Percentiles rank a stretch among this genome's conserved stretches.
Evolutionary conservation across 2,888 invertebrate species (phyloP).

Genomic region (Strigamia crassipes): DNA sequence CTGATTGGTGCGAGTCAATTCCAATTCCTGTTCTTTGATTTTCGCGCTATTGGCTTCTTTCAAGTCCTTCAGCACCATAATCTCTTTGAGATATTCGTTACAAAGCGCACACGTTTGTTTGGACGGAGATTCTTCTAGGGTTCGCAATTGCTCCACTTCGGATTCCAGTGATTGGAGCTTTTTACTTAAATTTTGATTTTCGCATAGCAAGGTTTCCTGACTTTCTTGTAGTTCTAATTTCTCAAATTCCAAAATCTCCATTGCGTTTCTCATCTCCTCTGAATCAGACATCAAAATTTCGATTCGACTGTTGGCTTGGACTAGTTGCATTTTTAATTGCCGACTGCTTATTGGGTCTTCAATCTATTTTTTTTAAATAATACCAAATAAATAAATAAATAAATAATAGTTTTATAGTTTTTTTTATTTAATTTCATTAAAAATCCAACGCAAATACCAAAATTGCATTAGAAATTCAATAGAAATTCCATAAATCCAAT

Average conservation of each 20-base stretch:
- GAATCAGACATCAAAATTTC: conserved; percentile 23
- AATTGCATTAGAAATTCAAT: no score
- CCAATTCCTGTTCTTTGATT: neutral
- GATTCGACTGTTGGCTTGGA: neutral
- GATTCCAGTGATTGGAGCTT: neutral
- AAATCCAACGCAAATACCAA: no score
- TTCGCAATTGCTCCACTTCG: neutral
- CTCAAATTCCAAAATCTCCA: conserved; percentile 44
- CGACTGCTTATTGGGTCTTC: neutral
- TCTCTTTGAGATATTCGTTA: conserved; percentile 26
- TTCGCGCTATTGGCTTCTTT: neutral
- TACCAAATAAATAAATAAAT: neutral
- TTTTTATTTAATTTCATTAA: no score
- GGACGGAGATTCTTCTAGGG: neutral
- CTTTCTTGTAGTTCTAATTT: conserved; percentile 29
- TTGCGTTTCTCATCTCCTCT: conserved; percentile 41
- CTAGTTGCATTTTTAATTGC: neutral
- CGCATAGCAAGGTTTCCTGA: neutral
- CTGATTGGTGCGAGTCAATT: neutral
- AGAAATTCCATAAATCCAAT: no score
- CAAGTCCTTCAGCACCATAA: neutral
- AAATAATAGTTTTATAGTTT: no score
- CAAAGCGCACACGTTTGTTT: neutral
- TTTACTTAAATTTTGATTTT: neutral
- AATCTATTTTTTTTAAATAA: neutral